Evolutionary conservation across 2,113 vertebrate genomes (phyloP), one percentile per base, ranked within the genome.

Genomic region (Pachypanchax playfairii): DNA sequence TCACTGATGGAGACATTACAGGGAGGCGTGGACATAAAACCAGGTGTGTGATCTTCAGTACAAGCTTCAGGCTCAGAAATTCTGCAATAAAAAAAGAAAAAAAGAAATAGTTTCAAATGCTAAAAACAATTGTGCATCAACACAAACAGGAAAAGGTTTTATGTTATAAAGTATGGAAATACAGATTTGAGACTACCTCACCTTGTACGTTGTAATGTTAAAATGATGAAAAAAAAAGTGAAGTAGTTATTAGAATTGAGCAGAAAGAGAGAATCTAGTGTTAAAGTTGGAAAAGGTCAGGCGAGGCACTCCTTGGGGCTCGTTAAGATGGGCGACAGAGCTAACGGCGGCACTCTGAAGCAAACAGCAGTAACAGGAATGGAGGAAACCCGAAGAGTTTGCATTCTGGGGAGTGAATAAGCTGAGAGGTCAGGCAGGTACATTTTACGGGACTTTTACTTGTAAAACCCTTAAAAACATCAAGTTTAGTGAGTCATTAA

Each of bases 291-390:
- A 65, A 64, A 44, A 39, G 58, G 22, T 89, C 67, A 89, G 75
- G 76, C 76, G 8, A 44, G 84, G 70, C 76, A 77, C 72, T 86
- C 75, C 71, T 73, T 71, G 6, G 73, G 74, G 46, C 77, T 87
- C 18, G 64, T 60, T 80, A 82, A 66, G 66, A 77, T 56, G 62
- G 83, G 68, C 65, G 82, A 84, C 28, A 87, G 78, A 70, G 73
- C 6, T 21, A 83, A 65, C 0, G 66, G 80, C 64, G 79, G 73
- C 49, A 76, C 28, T 55, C 81, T 57, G 78, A 87, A 79, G 66
- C 85, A 86, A 71, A 82, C 84, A 78, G 65, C 77, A 56, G 79
- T 35, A 73, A 87, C 38, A 73, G 65, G 81, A 71, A 63, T 7
- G 68, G 79, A 70, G 0, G 71, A 70, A 60, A 80, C 18, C 6